These are phyloP conservation scores for Porites rus DNA, from an alignment of 92 coral and sea anemone species.

Conservation along the genomic window DNA sequence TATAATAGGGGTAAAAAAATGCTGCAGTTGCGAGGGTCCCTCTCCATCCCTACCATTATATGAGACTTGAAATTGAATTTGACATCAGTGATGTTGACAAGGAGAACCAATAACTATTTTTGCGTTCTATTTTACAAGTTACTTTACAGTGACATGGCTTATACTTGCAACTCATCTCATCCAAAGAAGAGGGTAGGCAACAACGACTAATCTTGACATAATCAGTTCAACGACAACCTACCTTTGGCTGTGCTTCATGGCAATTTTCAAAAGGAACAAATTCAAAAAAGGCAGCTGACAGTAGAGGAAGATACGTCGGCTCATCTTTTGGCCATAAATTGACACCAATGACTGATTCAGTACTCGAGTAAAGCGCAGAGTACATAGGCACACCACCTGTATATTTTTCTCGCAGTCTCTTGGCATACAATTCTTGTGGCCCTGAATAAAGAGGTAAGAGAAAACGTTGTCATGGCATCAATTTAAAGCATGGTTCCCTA, in stretches of 20 bases:
- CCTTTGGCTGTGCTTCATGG: not conserved
- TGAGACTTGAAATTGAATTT: no score
- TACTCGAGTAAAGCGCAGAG: not conserved
- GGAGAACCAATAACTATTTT: no score
- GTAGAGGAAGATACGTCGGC: not conserved
- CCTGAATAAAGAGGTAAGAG: not conserved
- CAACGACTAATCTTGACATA: no score
- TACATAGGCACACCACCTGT: not conserved
- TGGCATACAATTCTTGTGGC: not conserved
- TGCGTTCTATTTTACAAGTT: no score
- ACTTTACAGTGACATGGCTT: no score
- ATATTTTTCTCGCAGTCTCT: not conserved
- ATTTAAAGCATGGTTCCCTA: not conserved
- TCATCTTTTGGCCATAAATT: not conserved
- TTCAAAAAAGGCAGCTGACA: constrained; percentile 1
- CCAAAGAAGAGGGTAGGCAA: no score
- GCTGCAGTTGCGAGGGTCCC: no score
- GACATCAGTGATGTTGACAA: no score
- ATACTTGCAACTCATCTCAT: no score
- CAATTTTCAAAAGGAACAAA: not conserved
- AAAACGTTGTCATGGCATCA: not conserved
- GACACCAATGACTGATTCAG: not conserved
- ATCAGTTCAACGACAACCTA: no score
- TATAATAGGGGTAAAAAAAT: no score
- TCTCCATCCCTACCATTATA: no score